Base-by-base conservation (phyloP, 2,113 vertebrate genomes). In the Macrotus californicus region DNA sequence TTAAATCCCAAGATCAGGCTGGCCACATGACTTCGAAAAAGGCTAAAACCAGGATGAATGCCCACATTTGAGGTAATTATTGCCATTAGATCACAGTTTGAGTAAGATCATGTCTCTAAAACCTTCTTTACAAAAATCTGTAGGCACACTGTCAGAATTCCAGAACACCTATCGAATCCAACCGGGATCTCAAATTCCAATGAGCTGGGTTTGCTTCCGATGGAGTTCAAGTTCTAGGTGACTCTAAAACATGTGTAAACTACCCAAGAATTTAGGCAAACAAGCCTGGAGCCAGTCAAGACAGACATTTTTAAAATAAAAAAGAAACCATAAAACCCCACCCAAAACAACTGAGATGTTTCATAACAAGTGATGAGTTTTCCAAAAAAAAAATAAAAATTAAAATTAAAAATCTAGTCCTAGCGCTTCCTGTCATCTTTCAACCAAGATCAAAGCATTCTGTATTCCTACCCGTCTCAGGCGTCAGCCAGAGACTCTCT, bases 41-140 rank as follows among this genome's bases (percentile, higher is more conserved):
- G 98, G 98, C 98, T 98, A 98, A 98, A 98, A 97, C 97, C 98
- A 98, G 98, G 98, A 98, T 97, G 97, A 98, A 98, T 98, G 98
- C 98, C 98, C 98, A 98, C 98, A 89, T 98, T 97, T 98, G 98
- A 98, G 98, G 98, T 98, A 98, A 98, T 98, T 98, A 98, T 98
- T 98, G 98, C 98, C 98, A 97, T 97, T 97, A 98, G 98, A 97
- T 98, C 98, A 98, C 98, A 98, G 98, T 98, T 98, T 98, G 97
- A 0, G 89, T 98, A 98, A 98, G 97, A 86, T 91, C 98, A 98
- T 92, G 89, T 97, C 98, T 98, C 97, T 98, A 98, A 98, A 98
- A 98, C 97, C 98, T 98, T 98, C 98, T 93, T 94, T 82, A 97
- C 97, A 97, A 94, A 94, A 52, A 26, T 43, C 82, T 31, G 26